Base-by-base conservation (phyloP, 1,140 invertebrate genomes). In the Kradibia gibbosae region DNA sequence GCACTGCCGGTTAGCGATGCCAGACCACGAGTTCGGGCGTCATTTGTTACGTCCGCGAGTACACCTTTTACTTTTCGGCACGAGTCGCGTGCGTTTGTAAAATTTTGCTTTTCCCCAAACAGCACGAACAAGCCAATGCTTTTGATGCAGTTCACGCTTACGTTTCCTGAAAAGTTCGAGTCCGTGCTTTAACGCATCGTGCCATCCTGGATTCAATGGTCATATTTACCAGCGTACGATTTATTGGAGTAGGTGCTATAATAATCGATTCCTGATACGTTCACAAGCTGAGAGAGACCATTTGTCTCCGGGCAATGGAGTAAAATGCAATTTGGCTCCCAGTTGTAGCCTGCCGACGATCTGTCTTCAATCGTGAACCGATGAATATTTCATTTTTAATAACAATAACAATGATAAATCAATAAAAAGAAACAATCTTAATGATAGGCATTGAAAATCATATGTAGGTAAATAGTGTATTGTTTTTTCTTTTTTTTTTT, bases 251-350 rank as follows among this genome's bases (percentile, higher is more conserved):
- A 91, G 31, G 93, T 88, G 82, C 93, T 94, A 81, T 94, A 91
- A 85, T 94, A 94, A 88, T 93, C 92, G 81, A 92, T 93, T 84
- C 89, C 91, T 5, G 90, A 87, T 84, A 93, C 92, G 72, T 91
- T 90, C 8, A 88, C 85, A 11, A 94, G 81, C 0, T 90, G 91
- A 2, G 90, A 85, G 39, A 91, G 91, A 53, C 92, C 92, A 65
- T 92, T 87, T 13, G 88, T 88, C 87, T 94, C 93, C 3, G 94
- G 93, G 85, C 94, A 94, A n/a, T 92, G 91, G 3, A 94, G 85
- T 3, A 93, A 87, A 82, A 92, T 89, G 83, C 92, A 93, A 87
- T 85, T 86, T 57, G 82, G 81, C 78, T 89, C 85, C 60, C 42
- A 50, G 8, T 11, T 45, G 28, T 76, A 39, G 10, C 25, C n/a